Percentiles rank a stretch among this genome's conserved stretches.
Conservation (phyloP, 1,140 invertebrate species). For the Fopius arisanus region DNA sequence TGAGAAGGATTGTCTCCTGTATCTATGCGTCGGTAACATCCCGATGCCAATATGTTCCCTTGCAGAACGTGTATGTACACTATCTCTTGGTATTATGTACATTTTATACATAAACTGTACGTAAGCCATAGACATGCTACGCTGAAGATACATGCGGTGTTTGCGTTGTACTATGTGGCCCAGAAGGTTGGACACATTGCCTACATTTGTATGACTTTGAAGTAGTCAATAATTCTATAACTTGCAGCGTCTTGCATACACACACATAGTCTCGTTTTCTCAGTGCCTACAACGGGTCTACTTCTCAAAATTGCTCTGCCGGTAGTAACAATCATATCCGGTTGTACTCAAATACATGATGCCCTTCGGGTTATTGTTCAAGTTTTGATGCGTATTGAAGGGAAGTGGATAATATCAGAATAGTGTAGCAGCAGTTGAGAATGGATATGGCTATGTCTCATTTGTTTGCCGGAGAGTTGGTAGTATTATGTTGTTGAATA, state of each 20-base stretch:
- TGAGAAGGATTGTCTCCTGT: not conserved
- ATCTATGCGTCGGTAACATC: not conserved
- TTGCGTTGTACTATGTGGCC: not conserved
- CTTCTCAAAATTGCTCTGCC: not conserved
- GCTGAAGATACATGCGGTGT: not conserved
- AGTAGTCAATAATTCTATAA: not conserved
- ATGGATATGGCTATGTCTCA: not conserved
- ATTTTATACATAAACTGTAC: not conserved
- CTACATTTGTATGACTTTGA: conserved; percentile 13
- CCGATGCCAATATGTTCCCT: no score
- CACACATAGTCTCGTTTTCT: not conserved
- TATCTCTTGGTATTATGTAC: conserved; percentile 9
- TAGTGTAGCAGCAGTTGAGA: not conserved
- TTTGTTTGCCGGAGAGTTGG: no score
- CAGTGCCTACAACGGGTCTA: not conserved
- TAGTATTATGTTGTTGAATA: no score
- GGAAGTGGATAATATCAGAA: not conserved
- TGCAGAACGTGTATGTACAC: not conserved
- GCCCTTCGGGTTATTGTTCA: not conserved
- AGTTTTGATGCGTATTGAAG: not conserved
- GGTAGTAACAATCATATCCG: not conserved
- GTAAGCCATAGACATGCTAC: not conserved
- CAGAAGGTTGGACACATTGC: conserved; percentile 4
- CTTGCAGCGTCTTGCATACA: not conserved
- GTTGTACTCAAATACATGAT: not conserved